Evolutionary conservation across 2,888 invertebrate genomes (phyloP).

Genomic region (Macaria liturata): DNA sequence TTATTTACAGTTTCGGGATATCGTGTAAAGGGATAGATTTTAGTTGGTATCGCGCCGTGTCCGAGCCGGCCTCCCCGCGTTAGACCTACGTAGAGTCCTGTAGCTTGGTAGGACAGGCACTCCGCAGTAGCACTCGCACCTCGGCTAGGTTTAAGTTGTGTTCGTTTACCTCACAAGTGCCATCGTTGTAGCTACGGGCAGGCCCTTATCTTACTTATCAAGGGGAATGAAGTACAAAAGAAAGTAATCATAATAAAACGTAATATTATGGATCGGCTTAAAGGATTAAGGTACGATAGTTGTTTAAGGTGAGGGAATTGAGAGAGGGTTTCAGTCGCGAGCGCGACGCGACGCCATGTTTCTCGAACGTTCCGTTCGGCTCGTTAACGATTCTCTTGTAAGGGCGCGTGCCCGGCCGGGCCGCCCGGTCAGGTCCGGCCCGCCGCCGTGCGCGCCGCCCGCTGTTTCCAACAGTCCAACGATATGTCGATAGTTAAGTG

Average conservation of each 20-base stretch:
- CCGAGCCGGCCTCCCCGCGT: slow-evolving; percentile 31
- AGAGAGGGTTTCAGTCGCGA: slow-evolving; percentile 48
- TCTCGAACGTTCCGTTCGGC: slow-evolving; percentile 25
- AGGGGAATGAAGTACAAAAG: slow-evolving; percentile 73
- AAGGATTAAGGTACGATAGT: slow-evolving; percentile 63
- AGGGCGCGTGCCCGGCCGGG: slow-evolving; percentile 3
- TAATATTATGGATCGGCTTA: slow-evolving; percentile 72
- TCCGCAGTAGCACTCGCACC: slow-evolving; percentile 37
- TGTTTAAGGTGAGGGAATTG: slow-evolving; percentile 73
- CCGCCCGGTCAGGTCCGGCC: neutral
- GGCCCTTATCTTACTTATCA: slow-evolving; percentile 54
- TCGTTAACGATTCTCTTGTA: slow-evolving; percentile 35
- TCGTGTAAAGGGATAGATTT: slow-evolving; percentile 44
- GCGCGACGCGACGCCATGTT: slow-evolving; percentile 6
- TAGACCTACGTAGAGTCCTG: slow-evolving; percentile 36
- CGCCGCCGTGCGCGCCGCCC: slow-evolving; percentile 1
- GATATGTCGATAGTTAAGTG: slow-evolving; percentile 53
- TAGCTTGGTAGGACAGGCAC: slow-evolving; percentile 3
- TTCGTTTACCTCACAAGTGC: slow-evolving; percentile 77
- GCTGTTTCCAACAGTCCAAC: slow-evolving; percentile 55
- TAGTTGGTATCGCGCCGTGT: slow-evolving; percentile 44
- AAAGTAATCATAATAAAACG: slow-evolving; percentile 63
- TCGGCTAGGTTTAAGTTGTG: slow-evolving; percentile 62
- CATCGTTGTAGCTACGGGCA: slow-evolving; percentile 49
- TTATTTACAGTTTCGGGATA: slow-evolving; percentile 74